Base-by-base conservation (phyloP, 2,113 vertebrate species). In the Felis chaus region DNA sequence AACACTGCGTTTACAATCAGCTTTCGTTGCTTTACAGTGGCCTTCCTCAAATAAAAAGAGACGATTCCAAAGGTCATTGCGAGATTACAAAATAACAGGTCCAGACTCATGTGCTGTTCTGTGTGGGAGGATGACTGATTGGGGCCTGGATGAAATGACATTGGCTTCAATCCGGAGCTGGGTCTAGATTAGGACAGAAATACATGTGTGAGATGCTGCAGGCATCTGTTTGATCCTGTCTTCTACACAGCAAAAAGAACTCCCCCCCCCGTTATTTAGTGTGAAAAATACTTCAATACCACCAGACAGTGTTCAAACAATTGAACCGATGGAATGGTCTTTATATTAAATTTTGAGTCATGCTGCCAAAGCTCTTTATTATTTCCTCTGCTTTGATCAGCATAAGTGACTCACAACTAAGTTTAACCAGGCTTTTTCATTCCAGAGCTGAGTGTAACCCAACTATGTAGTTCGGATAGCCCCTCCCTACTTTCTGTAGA, bases 311-410 rank as follows among this genome's bases (percentile, higher is more conserved):
- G 7, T 68, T 89, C 82, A 94, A 91, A 41, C 96, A 10, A 87
- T 78, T 5, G 9, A 36, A 45, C 65, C 41, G 66, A 73, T 91
- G 36, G 36, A 79, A 39, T 66, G 4, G 23, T 61, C 89, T 96
- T 82, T 85, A 86, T 89, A 81, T 93, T 88, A 83, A 85, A 78
- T 63, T 91, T 84, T 69, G 45, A 92, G 45, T 68, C 73, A 76
- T 55, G 9, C 16, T 29, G n/a, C 84, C 39, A 87, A 65, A 94
- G 50, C 9, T 82, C 25, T n/a, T 0, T 41, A 16, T 78, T 71
- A 50, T 80, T 96, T 97, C 39, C 29, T 92, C 4, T 21, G 36
- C 48, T 80, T 36, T 65, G 78, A 82, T 82, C 79, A 68, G 65
- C 19, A 13, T 57, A 48, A 71, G 13, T 81, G 94, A 97, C 50